phyloP scores from a whole-genome alignment of 2,113 vertebrate species.

The Menura novaehollandiae region DNA sequence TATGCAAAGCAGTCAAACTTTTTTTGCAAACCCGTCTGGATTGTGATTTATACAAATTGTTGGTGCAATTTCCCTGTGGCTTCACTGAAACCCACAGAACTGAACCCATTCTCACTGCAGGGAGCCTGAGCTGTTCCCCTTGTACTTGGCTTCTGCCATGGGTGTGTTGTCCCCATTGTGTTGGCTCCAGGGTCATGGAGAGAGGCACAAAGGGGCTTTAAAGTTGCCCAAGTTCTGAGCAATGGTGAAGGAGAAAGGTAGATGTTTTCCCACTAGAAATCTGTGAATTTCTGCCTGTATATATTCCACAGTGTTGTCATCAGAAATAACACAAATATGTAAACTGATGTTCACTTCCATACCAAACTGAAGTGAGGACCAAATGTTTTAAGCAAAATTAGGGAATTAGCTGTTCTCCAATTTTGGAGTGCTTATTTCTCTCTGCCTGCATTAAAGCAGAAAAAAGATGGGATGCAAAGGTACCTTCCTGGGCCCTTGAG shows the following conservation, averaged over 20 bases:
- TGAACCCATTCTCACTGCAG: neutral
- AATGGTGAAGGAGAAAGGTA: neutral
- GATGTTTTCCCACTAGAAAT: neutral
- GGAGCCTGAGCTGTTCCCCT: neutral
- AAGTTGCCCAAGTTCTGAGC: neutral
- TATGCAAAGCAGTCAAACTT: neutral
- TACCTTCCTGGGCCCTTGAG: neutral
- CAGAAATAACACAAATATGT: neutral
- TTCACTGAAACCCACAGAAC: neutral
- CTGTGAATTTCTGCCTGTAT: neutral
- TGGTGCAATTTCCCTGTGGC: neutral
- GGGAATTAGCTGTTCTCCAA: neutral
- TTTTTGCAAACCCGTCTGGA: neutral
- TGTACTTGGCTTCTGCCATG: accelerated
- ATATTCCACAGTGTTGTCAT: neutral
- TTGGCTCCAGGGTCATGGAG: accelerated
- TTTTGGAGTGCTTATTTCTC: neutral
- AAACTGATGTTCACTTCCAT: neutral
- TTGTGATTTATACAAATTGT: neutral
- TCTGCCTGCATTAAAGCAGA: neutral
- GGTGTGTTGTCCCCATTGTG: accelerated
- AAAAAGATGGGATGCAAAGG: neutral
- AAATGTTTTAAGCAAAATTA: neutral
- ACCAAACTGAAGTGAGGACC: accelerated
- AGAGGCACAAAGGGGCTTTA: neutral